These are phyloP conservation scores for Neopelma chrysocephalum DNA, from an alignment of 2,797 vertebrate species.

Conservation along the genomic window DNA sequence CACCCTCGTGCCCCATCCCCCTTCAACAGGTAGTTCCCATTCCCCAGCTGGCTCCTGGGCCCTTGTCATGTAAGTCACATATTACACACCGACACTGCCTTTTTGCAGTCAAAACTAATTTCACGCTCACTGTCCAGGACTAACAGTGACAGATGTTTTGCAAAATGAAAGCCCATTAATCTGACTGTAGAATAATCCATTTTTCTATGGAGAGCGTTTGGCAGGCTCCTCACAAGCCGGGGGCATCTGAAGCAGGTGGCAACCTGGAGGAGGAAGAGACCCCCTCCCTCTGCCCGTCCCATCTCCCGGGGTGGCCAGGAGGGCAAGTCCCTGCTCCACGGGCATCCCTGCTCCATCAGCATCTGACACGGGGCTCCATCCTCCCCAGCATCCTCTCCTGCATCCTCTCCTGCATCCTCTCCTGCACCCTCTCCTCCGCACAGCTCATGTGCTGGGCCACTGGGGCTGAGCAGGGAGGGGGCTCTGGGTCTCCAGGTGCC, in stretches of 20 bases:
- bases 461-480: background rate
- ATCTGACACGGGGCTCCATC: background rate
- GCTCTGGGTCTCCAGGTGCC: background rate
- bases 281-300: background rate
- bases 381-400: background rate
- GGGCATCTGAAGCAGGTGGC: constrained; percentile 31
- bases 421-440: background rate
- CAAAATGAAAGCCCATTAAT: constrained; percentile 80
- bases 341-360: background rate
- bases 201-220: constrained; percentile 68
- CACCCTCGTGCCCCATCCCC: background rate
- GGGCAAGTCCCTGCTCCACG: background rate
- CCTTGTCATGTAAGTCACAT: constrained; percentile 59
- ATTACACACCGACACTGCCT: background rate
- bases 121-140: constrained; percentile 77
- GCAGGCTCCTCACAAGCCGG: constrained; percentile 31
- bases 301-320: background rate
- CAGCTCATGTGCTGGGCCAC: background rate
- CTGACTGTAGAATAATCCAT: constrained; percentile 78
- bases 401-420: too few relatives aligned
- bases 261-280: background rate
- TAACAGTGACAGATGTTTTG: constrained; percentile 82
- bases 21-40: constrained; percentile 48
- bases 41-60: constrained; percentile 41
- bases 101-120: constrained; percentile 76